Base-by-base conservation (phyloP, 2,888 invertebrate species). In the Cenopis cana region DNA sequence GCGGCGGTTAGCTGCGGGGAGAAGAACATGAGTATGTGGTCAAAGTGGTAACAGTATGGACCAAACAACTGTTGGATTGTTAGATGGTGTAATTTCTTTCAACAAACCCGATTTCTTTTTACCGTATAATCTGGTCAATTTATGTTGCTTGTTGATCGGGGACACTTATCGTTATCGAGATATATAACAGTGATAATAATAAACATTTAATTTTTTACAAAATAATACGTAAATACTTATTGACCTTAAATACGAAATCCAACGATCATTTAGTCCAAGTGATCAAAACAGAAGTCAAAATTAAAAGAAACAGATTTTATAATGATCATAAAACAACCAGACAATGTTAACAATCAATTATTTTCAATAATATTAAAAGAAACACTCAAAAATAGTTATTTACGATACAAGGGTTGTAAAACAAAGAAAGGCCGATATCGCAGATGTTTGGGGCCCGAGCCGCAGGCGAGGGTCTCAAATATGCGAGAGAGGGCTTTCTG, bases 1-100 rank as follows among this genome's bases (percentile, higher is more conserved):
- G 20, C 46, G 60, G 29, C 65, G 54, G 54, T 67, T 67, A 67
- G 46, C 66, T 67, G 66, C 50, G 20, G 57, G 66, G 52, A 33
- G 41, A 41, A 46, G n/a, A 66, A 65, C 20, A 57, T 68, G 65
- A 73, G 1, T 33, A 33, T 14, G 20, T 29, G 41, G 18, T 10
- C 56, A 14, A n/a, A n/a, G 24, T n/a, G 46, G n/a, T 9, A 56
- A 11, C 2, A 24, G 24, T 24, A 4, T 24, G 24, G 4, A 59
- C 18, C 8, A 41, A 20, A 38, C 17, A 36, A 56, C 18, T 1
- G 18, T 38, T 18, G 18, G 38, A 36, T 55, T 29, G 6, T 29
- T 12, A 46, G 4, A 3, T 14, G 41, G 6, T 46, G 5, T 1
- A 5, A 14, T 46, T 46, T 46, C n/a, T n/a, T 46, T n/a, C 14